phyloP scores from a whole-genome alignment of 2,888 invertebrate species.

The Anorthoa munda region DNA sequence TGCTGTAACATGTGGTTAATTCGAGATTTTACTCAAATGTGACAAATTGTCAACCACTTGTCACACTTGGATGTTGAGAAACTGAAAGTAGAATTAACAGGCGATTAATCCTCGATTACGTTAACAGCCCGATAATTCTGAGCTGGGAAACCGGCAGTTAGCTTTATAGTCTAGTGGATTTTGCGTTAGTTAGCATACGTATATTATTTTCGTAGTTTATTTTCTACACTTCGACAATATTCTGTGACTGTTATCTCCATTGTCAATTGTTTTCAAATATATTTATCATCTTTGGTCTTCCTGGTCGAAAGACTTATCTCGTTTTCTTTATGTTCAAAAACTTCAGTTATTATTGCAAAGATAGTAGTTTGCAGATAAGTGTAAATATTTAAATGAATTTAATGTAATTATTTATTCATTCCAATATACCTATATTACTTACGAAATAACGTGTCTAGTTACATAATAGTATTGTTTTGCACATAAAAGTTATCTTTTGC shows the following conservation, averaged over 20 bases:
- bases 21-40: too few species aligned
- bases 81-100: too few species aligned
- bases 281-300: slow-evolving; percentile 73
- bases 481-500: slow-evolving; percentile 78
- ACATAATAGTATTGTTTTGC: slow-evolving; percentile 80
- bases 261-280: slow-evolving; percentile 74
- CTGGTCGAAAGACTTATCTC: slow-evolving; percentile 70
- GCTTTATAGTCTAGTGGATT: background rate
- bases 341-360: slow-evolving; percentile 65
- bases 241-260: slow-evolving; percentile 62
- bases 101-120: too few species aligned
- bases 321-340: slow-evolving; percentile 58
- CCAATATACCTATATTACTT: slow-evolving; percentile 70
- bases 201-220: too few species aligned
- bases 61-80: too few species aligned
- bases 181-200: background rate
- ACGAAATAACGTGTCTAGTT: slow-evolving; percentile 76
- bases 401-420: slow-evolving; percentile 36
- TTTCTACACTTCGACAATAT: slow-evolving; percentile 59
- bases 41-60: too few species aligned
- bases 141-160: too few species aligned
- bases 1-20: too few species aligned
- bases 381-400: slow-evolving; percentile 44
- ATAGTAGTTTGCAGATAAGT: slow-evolving; percentile 50
- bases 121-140: too few species aligned